phyloP scores from a whole-genome alignment of 2,113 vertebrate species.

The Patagioenas fasciata region DNA sequence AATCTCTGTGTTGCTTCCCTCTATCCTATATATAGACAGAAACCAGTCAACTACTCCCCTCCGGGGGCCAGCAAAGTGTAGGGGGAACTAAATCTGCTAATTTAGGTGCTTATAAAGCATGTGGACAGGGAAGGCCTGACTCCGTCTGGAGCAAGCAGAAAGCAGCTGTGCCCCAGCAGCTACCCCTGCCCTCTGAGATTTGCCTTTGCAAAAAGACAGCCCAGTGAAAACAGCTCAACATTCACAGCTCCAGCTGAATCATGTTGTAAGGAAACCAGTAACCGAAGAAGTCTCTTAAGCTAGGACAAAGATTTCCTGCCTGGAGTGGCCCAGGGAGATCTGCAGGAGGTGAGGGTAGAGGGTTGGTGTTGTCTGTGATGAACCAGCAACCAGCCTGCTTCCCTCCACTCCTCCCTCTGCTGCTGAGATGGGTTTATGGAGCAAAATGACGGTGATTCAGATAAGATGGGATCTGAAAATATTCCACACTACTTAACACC shows the following conservation, averaged over 20 bases:
- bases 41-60: not conserved
- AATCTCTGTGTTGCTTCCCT: not conserved
- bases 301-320: not conserved
- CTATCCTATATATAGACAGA: not conserved
- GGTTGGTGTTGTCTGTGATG: rapidly evolving
- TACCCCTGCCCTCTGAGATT: not conserved
- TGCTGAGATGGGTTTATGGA: not conserved
- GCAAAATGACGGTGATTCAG: not conserved
- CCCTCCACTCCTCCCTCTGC: not conserved
- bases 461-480: not conserved
- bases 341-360: not conserved
- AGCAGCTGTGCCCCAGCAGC: not conserved
- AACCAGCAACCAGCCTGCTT: not conserved
- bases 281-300: not conserved
- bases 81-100: not conserved
- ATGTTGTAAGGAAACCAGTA: not conserved
- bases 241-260: not conserved
- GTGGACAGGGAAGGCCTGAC: not conserved
- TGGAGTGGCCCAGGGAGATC: not conserved
- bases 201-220: not conserved
- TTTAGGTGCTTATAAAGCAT: not conserved
- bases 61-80: not conserved
- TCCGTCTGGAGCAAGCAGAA: not conserved
- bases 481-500: not conserved
- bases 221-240: not conserved